These are phyloP conservation scores for Fissipunctia ypsillon DNA, from an alignment of 2,888 invertebrate species.

Conservation along the genomic window DNA sequence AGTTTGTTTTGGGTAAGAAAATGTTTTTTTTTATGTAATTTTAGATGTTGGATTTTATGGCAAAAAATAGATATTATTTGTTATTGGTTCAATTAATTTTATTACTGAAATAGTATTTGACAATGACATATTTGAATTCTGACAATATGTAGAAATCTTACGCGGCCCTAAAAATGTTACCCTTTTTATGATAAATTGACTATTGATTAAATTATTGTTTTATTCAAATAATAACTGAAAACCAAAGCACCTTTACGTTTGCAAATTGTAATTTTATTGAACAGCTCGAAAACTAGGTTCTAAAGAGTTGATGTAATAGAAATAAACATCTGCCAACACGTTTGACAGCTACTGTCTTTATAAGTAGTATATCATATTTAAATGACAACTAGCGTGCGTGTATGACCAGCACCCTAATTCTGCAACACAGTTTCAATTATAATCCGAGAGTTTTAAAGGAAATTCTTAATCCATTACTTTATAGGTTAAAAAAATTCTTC, in stretches of 20 bases:
- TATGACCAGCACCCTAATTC: too few species aligned
- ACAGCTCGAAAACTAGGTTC: not conserved
- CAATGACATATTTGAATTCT: not conserved
- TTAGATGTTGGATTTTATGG: constrained; percentile 3
- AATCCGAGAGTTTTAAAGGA: too few species aligned
- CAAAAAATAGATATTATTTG: constrained; percentile 1
- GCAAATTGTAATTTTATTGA: constrained; percentile 4
- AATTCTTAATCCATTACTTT: too few species aligned
- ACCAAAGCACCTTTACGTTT: not conserved
- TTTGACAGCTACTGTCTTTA: not conserved
- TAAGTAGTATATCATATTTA: too few species aligned
- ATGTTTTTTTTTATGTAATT: constrained; percentile 1
- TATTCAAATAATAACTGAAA: constrained; percentile 2
- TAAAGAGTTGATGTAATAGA: not conserved
- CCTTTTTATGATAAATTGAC: not conserved
- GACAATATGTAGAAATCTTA: not conserved
- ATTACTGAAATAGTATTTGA: not conserved
- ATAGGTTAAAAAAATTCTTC: too few species aligned
- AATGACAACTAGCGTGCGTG: too few species aligned
- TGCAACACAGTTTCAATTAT: too few species aligned
- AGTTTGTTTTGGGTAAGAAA: constrained; percentile 19
- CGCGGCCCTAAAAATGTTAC: not conserved
- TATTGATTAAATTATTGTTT: not conserved
- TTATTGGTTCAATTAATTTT: constrained; percentile 3
- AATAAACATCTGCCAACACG: not conserved